Evolutionary conservation across 2,888 invertebrate genomes (phyloP).

Genomic region (Cataglyphis cursor): DNA sequence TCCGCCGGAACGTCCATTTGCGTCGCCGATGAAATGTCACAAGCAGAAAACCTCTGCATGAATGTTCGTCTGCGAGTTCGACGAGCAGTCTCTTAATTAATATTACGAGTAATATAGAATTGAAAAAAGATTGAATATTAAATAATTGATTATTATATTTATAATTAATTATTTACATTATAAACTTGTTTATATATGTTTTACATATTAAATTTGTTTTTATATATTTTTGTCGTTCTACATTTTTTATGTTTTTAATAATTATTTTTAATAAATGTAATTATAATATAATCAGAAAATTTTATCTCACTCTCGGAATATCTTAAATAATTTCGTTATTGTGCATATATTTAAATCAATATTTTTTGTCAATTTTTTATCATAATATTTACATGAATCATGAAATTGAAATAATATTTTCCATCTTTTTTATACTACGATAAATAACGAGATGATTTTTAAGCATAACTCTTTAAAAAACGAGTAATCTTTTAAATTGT

Average conservation of each 20-base stretch:
- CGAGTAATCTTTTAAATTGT: background rate
- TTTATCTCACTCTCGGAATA: background rate
- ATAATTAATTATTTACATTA: too few relatives aligned
- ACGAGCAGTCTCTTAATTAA: conserved; percentile 34
- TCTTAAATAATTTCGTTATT: background rate
- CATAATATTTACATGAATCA: background rate
- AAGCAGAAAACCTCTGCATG: conserved; percentile 20
- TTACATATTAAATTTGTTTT: too few relatives aligned
- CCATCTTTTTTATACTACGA: too few relatives aligned
- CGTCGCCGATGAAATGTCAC: conserved; percentile 29
- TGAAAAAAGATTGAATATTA: background rate
- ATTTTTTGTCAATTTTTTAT: background rate
- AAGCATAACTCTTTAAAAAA: too few relatives aligned
- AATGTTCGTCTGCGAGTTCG: conserved; percentile 8
- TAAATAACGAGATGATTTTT: too few relatives aligned
- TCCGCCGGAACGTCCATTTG: background rate
- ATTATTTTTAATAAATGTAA: too few relatives aligned
- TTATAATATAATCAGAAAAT: background rate
- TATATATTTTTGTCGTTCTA: background rate
- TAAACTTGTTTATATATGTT: background rate
- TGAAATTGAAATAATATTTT: background rate
- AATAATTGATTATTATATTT: background rate
- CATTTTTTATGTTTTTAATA: background rate
- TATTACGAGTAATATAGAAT: background rate
- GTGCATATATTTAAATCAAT: background rate